Conservation (phyloP, 2,113 vertebrate species). For the Barbus barbus region DNA sequence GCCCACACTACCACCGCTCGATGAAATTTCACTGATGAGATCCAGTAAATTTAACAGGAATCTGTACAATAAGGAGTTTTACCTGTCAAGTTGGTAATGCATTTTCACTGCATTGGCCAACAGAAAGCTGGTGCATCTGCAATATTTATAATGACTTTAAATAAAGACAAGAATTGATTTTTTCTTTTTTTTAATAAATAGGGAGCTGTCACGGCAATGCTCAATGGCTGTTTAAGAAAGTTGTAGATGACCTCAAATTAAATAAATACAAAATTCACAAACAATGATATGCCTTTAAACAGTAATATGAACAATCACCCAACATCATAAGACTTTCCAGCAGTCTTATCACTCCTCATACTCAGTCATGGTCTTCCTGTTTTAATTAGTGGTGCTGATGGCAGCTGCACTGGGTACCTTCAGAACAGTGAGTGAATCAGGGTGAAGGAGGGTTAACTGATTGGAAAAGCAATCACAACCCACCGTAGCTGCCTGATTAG, state of each 20-base stretch:
- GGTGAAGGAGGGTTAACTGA: slow-evolving; percentile 53
- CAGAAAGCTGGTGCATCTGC: neutral
- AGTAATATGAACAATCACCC: neutral
- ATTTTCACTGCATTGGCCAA: too few relatives aligned
- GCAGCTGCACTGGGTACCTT: slow-evolving; percentile 35
- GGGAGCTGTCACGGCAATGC: neutral
- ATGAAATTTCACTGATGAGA: too few relatives aligned
- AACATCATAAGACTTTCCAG: slow-evolving; percentile 8
- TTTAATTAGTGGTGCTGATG: slow-evolving; percentile 43
- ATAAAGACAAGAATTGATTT: too few relatives aligned
- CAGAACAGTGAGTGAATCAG: slow-evolving; percentile 22
- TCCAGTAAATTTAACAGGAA: too few relatives aligned
- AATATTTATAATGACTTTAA: neutral
- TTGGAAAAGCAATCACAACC: slow-evolving; percentile 52
- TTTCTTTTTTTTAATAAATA: too few relatives aligned
- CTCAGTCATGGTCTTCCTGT: slow-evolving; percentile 11
- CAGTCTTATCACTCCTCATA: neutral
- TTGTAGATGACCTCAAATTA: neutral
- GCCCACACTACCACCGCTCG: too few relatives aligned
- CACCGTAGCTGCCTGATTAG: slow-evolving; percentile 47
- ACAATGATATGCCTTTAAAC: neutral
- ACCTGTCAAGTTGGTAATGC: too few relatives aligned
- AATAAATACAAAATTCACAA: neutral
- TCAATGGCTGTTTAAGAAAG: neutral
- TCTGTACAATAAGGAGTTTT: too few relatives aligned